These are phyloP conservation scores for Drosophila sordidula DNA, from an alignment of 2,888 invertebrate species.

Conservation along the genomic window DNA sequence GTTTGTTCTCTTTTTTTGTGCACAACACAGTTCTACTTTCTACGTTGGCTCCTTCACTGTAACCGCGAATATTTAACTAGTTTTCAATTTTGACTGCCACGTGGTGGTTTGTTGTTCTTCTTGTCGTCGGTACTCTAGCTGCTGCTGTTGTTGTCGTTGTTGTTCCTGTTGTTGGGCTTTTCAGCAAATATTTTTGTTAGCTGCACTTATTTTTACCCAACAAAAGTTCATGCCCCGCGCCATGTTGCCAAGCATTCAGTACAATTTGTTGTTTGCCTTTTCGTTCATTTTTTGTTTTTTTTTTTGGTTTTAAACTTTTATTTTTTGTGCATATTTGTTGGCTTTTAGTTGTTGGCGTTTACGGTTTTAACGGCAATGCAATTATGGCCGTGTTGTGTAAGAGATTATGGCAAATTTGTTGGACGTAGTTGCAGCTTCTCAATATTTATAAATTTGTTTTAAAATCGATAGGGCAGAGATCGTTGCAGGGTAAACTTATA, in stretches of 20 bases:
- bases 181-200: constrained; percentile 48
- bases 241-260: constrained; percentile 50
- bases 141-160: constrained; percentile 4
- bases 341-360: constrained; percentile 21
- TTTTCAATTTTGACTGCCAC: constrained; percentile 64
- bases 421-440: neutral
- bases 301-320: constrained; percentile 17
- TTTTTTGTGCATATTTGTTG: constrained; percentile 20
- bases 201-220: constrained; percentile 23
- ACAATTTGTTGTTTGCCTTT: constrained; percentile 39
- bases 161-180: constrained; percentile 18
- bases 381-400: constrained; percentile 22
- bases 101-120: constrained; percentile 29
- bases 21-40: constrained; percentile 47
- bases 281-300: constrained; percentile 2
- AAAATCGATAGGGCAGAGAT: neutral
- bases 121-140: constrained; percentile 4
- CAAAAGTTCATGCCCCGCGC: constrained; percentile 29
- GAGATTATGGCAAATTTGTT: constrained; percentile 5
- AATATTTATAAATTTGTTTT: neutral
- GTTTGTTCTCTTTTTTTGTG: constrained; percentile 17
- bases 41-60: constrained; percentile 41
- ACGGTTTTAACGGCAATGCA: constrained; percentile 25
- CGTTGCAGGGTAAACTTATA: neutral
- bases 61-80: constrained; percentile 74